These are phyloP conservation scores for Saccopteryx leptura DNA, from an alignment of 2,113 vertebrate species.

Conservation along the genomic window DNA sequence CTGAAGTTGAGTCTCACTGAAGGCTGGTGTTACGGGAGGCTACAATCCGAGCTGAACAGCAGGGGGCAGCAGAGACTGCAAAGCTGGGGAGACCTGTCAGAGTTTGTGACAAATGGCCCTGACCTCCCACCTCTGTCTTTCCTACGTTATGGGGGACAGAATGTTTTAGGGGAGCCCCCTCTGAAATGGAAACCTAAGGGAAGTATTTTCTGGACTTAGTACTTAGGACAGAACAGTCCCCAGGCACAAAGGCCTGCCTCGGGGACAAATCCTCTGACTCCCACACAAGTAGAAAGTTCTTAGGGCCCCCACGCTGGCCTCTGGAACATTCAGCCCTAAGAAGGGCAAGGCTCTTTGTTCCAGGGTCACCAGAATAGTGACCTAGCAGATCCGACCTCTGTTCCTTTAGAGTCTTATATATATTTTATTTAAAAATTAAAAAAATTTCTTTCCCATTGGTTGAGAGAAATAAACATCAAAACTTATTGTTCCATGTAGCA, in stretches of 20 bases:
- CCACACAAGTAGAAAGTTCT: not conserved
- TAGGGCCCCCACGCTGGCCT: not conserved
- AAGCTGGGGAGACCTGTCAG: not conserved
- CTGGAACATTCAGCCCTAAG: not conserved
- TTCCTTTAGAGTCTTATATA: not conserved
- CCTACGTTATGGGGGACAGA: not conserved
- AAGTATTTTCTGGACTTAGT: not conserved
- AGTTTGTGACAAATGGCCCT: fast-evolving
- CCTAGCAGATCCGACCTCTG: not conserved
- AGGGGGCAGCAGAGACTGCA: not conserved
- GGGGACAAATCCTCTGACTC: not conserved
- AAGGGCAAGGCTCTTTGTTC: not conserved
- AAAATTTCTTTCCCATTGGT: too few relatives aligned
- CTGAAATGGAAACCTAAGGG: not conserved
- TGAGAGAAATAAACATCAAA: too few relatives aligned
- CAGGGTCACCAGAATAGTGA: not conserved
- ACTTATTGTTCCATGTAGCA: too few relatives aligned
- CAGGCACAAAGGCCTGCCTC: not conserved
- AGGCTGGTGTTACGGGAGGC: not conserved
- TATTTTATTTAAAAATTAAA: too few relatives aligned
- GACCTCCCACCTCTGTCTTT: not conserved
- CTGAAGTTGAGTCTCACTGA: fast-evolving
- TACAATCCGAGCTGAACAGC: not conserved
- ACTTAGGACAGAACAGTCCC: not conserved
- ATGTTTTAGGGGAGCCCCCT: not conserved